Base-by-base conservation (phyloP, 2,888 invertebrate genomes). In the Troides aeacus region DNA sequence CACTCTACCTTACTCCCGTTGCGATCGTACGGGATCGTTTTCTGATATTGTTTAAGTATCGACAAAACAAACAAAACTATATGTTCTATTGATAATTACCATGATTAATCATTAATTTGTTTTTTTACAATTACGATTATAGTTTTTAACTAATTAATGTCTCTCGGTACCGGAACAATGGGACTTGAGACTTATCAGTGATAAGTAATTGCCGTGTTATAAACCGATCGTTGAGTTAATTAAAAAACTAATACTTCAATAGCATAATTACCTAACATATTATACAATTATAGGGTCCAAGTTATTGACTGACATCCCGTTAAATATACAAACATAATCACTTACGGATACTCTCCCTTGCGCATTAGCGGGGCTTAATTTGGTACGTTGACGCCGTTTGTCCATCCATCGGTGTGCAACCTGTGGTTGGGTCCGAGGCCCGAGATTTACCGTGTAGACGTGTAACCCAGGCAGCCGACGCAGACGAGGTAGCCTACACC, bases 321-420 rank as follows among this genome's bases (percentile, higher is more conserved):
- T 17, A 62, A 62, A 56, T n/a, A 53, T 57, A 57, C 60, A 66
- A 69, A 71, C 62, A 58, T 66, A 70, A 59, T 23, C 70, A 70
- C 70, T 70, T 59, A 70, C 70, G 39, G 58, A 66, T 58, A 62
- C 58, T 59, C 62, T 62, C 66, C 62, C 70, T 66, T 59, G 63
- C n/a, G 46, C 66, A 59, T 70, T 70, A 68, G 68, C 69, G 61
- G 72, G 77, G 73, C 78, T 87, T 86, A 83, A 84, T 82, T 83
- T 84, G 70, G 81, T 77, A 81, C 78, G 84, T 78, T 80, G 81
- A 76, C 72, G 77, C 84, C 85, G 80, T 88, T 86, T 84, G 84
- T 89, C 88, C 85, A 85, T 90, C 88, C 89, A 78, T 83, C 74
- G 82, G 78, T 74, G 79, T 79, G 84, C 83, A 86, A 79, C 76